Evolutionary conservation across 1,140 invertebrate genomes (phyloP).

Genomic region (Caerostris darwini): DNA sequence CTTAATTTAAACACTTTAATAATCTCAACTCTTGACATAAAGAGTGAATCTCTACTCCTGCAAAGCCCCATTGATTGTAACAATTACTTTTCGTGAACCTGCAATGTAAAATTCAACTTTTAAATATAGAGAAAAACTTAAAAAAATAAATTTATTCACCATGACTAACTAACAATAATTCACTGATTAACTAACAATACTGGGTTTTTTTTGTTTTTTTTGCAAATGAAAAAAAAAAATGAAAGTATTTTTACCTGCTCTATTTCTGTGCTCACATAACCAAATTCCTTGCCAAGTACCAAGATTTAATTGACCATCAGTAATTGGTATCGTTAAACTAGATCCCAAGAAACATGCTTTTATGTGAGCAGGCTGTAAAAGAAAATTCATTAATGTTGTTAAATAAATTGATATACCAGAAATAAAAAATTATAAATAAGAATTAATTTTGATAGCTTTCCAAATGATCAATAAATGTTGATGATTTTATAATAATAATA

Average conservation of each 20-base stretch:
- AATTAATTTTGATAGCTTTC: too few relatives aligned
- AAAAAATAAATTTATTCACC: background rate
- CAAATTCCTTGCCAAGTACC: conserved; percentile 98
- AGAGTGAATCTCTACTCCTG: conserved; percentile 62
- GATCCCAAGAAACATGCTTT: conserved; percentile 97
- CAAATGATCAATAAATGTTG: too few relatives aligned
- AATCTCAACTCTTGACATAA: conserved; percentile 12
- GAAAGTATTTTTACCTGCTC: conserved; percentile 83
- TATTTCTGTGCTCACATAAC: conserved; percentile 98
- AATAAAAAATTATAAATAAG: too few relatives aligned
- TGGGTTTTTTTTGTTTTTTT: background rate
- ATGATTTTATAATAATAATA: too few relatives aligned
- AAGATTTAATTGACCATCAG: conserved; percentile 95
- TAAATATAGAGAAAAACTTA: background rate
- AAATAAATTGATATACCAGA: too few relatives aligned
- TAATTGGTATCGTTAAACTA: conserved; percentile 96
- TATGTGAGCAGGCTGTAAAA: conserved; percentile 93
- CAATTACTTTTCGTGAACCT: conserved; percentile 94
- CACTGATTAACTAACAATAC: background rate
- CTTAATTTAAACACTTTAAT: background rate
- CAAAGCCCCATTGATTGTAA: conserved; percentile 90
- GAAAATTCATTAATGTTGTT: background rate
- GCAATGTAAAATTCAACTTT: background rate
- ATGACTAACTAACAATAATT: background rate
- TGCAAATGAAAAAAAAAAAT: background rate